Conservation (phyloP, 2,888 invertebrate genomes). For the Synanthedon vespiformis region DNA sequence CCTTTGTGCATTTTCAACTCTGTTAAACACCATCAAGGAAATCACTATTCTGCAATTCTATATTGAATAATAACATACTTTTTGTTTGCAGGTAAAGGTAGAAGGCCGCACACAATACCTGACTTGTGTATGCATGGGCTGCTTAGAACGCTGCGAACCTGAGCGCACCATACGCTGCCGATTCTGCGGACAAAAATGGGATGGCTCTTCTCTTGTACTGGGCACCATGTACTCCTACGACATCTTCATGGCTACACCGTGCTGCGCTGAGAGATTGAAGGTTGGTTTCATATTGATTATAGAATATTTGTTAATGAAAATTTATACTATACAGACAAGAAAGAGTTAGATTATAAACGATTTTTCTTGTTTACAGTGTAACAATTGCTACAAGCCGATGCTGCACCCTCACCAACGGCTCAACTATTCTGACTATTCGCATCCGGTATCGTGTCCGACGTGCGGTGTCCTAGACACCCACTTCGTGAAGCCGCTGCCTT, state of each 20-base stretch:
- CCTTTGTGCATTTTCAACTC: constrained; percentile 1
- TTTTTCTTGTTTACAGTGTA: constrained; percentile 76
- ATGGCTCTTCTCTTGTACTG: constrained; percentile 91
- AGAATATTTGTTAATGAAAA: constrained; percentile 6
- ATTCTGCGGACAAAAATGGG: constrained; percentile 89
- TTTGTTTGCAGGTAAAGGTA: constrained; percentile 80
- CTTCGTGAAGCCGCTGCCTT: constrained; percentile 91
- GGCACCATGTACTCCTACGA: constrained; percentile 99
- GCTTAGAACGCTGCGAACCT: constrained; percentile 85
- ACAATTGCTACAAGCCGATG: constrained; percentile 89
- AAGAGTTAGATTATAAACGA: too few relatives aligned
- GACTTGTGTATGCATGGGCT: constrained; percentile 95
- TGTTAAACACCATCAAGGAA: background rate
- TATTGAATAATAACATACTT: too few relatives aligned
- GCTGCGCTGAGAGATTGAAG: constrained; percentile 93
- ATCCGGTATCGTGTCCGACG: constrained; percentile 90
- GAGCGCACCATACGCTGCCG: constrained; percentile 84
- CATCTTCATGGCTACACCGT: constrained; percentile 97
- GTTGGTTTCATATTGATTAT: constrained; percentile 50
- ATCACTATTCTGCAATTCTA: background rate
- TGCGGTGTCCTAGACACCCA: constrained; percentile 92
- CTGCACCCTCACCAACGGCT: constrained; percentile 88
- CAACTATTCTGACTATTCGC: constrained; percentile 95
- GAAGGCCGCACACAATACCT: constrained; percentile 91
- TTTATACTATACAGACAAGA: background rate